These are phyloP conservation scores for Porites lutea DNA, from an alignment of 64 coral and sea anemone genomes.

Conservation along the genomic window DNA sequence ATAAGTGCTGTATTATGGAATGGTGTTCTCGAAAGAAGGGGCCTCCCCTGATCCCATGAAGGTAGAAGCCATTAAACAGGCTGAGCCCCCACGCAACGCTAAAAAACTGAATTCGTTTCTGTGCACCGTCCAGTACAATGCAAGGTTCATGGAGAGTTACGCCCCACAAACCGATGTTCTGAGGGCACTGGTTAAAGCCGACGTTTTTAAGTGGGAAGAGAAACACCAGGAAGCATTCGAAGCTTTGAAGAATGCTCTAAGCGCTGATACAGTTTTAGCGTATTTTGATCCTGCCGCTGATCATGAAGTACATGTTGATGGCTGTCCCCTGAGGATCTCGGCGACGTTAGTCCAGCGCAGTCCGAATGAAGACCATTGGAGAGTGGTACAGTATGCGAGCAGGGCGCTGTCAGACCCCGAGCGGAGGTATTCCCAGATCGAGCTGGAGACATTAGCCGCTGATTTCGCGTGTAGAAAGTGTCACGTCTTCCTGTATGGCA, in stretches of 20 bases:
- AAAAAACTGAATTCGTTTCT: too few species aligned
- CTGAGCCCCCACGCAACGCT: too few species aligned
- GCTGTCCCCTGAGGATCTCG: too few species aligned
- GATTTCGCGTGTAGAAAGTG: slow-evolving; percentile 41
- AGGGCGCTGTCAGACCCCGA: slow-evolving; percentile 18
- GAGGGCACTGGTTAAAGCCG: neutral
- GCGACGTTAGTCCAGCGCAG: too few species aligned
- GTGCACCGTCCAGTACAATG: too few species aligned
- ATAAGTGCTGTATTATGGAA: neutral
- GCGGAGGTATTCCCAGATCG: slow-evolving; percentile 28
- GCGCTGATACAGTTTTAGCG: too few species aligned
- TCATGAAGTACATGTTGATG: too few species aligned
- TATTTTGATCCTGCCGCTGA: too few species aligned
- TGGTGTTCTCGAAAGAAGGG: neutral
- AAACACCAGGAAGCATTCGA: slow-evolving; percentile 9
- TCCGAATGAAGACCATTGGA: neutral
- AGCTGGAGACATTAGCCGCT: slow-evolving; percentile 20
- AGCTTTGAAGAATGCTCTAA: too few species aligned
- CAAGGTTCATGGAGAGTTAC: too few species aligned
- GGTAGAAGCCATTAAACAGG: too few species aligned
- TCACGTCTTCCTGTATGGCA: neutral
- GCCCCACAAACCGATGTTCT: neutral
- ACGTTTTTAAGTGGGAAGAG: neutral
- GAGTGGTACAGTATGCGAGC: slow-evolving; percentile 34
- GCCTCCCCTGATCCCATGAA: too few species aligned